Evolutionary conservation across 2,888 invertebrate species (phyloP).

Genomic region (Diaprepes abbreviatus): DNA sequence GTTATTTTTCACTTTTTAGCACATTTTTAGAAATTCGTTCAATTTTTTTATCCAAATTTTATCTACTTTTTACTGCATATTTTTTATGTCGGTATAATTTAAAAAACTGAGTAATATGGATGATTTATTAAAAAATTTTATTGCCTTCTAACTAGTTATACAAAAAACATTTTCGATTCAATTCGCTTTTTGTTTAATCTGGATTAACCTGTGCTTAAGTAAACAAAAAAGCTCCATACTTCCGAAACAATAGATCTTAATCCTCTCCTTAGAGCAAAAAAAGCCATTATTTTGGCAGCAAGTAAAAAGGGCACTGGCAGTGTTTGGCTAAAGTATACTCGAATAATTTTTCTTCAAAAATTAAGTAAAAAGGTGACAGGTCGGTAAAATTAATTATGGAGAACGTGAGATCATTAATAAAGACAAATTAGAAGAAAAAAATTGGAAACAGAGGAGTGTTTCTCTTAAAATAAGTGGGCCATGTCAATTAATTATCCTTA

Average conservation of each 20-base stretch:
- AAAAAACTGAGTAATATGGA: no score
- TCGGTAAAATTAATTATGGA: conserved; percentile 46
- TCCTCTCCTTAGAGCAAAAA: conserved; percentile 24
- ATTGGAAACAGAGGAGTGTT: conserved; percentile 30
- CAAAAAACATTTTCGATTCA: no score
- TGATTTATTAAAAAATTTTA: no score
- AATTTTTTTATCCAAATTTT: no score
- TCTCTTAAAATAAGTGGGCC: conserved; percentile 36
- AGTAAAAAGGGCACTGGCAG: conserved; percentile 37
- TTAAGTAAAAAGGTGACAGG: conserved; percentile 48
- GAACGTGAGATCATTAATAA: conserved; percentile 47
- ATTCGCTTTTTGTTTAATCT: neutral
- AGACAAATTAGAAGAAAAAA: conserved; percentile 48
- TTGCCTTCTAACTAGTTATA: no score
- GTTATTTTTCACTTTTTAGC: no score
- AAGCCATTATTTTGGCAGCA: conserved; percentile 40
- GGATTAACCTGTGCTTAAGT: conserved; percentile 8
- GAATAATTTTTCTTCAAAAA: conserved; percentile 46
- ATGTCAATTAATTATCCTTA: conserved; percentile 33
- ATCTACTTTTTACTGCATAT: no score
- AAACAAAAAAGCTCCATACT: conserved; percentile 13
- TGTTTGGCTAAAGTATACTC: conserved; percentile 45
- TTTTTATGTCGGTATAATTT: no score
- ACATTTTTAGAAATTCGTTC: no score
- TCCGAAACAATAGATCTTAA: conserved; percentile 32